Conservation (phyloP, 2,797 vertebrate species). For the Vultur gryphus region DNA sequence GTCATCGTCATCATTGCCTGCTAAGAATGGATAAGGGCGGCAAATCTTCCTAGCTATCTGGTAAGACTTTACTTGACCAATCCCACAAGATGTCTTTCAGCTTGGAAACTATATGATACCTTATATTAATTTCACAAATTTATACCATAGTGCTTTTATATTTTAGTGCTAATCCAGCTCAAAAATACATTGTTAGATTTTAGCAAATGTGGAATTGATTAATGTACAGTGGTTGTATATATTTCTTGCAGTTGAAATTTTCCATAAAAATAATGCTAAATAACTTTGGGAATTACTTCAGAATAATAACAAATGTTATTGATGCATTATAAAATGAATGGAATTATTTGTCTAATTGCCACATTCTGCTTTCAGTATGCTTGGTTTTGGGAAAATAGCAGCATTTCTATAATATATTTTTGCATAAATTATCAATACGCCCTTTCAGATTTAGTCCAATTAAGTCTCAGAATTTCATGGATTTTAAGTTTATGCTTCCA, state of each 20-base stretch:
- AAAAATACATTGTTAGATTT: background rate
- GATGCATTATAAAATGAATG: background rate
- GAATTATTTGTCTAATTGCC: background rate
- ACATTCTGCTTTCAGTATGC: background rate
- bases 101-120: background rate
- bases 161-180: background rate
- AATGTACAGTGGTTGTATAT: background rate
- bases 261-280: background rate
- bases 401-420: background rate
- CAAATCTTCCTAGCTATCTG: background rate
- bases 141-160: background rate
- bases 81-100: background rate
- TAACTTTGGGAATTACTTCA: background rate
- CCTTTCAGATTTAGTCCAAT: background rate
- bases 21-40: background rate
- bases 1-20: background rate
- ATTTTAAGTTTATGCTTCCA: background rate
- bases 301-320: background rate
- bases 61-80: background rate
- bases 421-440: background rate
- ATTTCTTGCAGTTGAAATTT: background rate
- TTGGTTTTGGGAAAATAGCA: background rate
- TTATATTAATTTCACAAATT: background rate
- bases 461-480: background rate
- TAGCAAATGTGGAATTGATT: background rate